phyloP scores from a whole-genome alignment of 2,113 vertebrate genomes.

The Channa argus region DNA sequence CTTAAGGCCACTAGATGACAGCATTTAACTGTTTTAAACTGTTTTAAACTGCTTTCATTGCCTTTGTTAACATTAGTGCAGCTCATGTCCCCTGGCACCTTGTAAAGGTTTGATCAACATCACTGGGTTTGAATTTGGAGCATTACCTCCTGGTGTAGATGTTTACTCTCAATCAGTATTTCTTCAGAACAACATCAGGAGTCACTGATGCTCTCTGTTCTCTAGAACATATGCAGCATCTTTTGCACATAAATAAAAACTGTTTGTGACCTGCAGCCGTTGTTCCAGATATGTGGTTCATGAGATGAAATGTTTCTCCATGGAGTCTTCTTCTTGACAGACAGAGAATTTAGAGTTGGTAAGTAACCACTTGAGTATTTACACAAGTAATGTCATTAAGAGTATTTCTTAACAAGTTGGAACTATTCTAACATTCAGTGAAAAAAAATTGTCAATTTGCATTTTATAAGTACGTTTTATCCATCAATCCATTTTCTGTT shows the following conservation, averaged over 20 bases:
- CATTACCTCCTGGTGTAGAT: neutral
- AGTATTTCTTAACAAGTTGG: too few species aligned
- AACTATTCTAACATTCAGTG: too few species aligned
- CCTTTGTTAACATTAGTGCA: neutral
- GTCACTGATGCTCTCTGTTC: neutral
- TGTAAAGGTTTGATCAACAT: neutral
- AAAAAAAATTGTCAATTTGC: too few species aligned
- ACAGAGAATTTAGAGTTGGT: too few species aligned
- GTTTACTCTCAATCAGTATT: neutral
- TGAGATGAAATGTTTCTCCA: too few species aligned
- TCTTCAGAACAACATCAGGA: neutral
- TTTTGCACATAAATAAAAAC: neutral
- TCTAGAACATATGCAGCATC: neutral
- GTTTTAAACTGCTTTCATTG: neutral
- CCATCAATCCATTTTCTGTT: too few species aligned
- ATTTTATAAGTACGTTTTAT: too few species aligned
- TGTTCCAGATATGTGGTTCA: neutral
- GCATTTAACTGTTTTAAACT: constrained; percentile 18
- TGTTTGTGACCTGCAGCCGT: neutral
- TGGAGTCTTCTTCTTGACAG: too few species aligned
- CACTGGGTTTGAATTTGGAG: neutral
- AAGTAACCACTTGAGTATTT: too few species aligned
- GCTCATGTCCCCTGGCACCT: neutral
- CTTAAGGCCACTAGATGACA: constrained; percentile 43
- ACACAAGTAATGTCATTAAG: too few species aligned